A percentile compares a stretch with the other conserved stretches of the same genome.
Conservation (phyloP, 2,113 vertebrate genomes). For the Mirza zaza region DNA sequence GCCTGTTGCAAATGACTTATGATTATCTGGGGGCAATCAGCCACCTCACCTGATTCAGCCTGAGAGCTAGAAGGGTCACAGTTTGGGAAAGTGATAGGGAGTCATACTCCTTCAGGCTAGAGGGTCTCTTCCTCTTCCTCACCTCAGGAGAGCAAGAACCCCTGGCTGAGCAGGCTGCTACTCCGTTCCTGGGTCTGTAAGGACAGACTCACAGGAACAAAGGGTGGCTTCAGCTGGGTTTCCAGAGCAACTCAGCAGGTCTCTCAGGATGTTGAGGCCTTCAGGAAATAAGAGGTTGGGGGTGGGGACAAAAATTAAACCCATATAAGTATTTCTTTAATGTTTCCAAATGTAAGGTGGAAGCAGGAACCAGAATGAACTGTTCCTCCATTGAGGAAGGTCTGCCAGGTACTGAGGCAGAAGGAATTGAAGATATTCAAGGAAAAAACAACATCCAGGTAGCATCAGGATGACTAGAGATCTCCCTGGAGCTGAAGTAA, state of each 20-base stretch:
- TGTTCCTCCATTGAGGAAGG: background rate
- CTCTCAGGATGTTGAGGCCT: slow-evolving; percentile 24
- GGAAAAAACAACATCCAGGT: slow-evolving; percentile 9
- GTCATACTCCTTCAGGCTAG: background rate
- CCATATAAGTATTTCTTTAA: background rate
- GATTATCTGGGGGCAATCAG: background rate
- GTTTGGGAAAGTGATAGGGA: background rate
- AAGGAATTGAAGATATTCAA: slow-evolving; percentile 7
- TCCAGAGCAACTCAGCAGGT: background rate
- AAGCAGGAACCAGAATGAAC: slow-evolving; percentile 21
- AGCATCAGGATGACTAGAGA: background rate
- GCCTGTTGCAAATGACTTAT: background rate
- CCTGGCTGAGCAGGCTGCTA: background rate
- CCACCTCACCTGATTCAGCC: background rate
- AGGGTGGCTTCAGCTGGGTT: background rate
- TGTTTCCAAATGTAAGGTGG: slow-evolving; percentile 37
- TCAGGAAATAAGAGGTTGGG: background rate
- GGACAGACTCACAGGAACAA: slow-evolving; percentile 29
- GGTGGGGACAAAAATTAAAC: background rate
- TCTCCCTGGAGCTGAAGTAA: background rate
- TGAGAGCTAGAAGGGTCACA: background rate
- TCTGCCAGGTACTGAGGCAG: background rate
- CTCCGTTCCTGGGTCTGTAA: background rate
- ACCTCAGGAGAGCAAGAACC: background rate
- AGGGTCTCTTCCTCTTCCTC: background rate